phyloP scores from a whole-genome alignment of 2,113 vertebrate species.

The Zosterops japonicus region DNA sequence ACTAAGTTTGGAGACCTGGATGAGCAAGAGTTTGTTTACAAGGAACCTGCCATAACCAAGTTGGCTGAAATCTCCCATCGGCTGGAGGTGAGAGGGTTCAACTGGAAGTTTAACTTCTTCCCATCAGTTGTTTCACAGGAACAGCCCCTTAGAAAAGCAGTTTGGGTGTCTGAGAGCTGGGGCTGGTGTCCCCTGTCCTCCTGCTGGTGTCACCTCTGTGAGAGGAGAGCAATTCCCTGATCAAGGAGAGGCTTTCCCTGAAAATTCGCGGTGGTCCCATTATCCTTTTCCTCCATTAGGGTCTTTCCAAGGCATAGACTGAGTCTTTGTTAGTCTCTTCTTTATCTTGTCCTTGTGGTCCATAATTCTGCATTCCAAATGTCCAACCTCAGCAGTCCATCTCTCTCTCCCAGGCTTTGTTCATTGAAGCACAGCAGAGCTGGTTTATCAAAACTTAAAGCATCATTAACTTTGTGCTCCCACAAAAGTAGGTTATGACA shows the following conservation, averaged over 20 bases:
- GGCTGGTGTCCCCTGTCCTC: neutral
- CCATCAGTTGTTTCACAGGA: neutral
- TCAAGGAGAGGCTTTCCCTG: neutral
- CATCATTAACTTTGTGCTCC: neutral
- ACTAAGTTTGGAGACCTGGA: constrained; percentile 96
- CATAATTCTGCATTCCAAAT: neutral
- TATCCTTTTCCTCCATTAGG: neutral
- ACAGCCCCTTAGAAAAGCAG: neutral
- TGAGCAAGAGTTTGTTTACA: constrained; percentile 99
- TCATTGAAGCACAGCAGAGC: neutral
- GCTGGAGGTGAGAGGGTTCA: constrained; percentile 84
- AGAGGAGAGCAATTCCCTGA: neutral
- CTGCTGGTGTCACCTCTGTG: neutral
- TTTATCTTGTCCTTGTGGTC: neutral
- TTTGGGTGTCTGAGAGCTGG: neutral
- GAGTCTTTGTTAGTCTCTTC: neutral
- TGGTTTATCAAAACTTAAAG: neutral
- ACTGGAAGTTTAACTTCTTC: neutral
- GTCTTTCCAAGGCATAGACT: neutral
- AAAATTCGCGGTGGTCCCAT: neutral
- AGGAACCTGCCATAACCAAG: constrained; percentile 97
- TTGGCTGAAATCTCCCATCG: constrained; percentile 96
- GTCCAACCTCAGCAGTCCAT: neutral
- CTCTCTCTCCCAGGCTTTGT: neutral
- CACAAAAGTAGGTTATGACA: neutral